Evolutionary conservation across 2,113 vertebrate genomes (phyloP).

Genomic region (Pterocles orientalis): DNA sequence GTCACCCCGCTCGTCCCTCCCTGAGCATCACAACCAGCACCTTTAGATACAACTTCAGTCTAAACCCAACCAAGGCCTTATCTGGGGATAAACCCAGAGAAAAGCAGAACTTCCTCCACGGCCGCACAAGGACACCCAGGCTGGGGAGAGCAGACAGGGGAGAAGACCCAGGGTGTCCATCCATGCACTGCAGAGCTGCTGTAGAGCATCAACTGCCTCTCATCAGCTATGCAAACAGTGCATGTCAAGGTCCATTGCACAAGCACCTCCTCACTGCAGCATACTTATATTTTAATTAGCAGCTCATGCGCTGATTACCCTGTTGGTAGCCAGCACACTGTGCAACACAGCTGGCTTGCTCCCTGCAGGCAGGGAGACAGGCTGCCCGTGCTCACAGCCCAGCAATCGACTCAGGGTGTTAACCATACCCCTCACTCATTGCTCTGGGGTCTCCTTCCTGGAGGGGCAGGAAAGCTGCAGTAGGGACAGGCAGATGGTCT

Average conservation of each 20-base stretch:
- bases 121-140: not conserved
- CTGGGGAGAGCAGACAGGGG: no score
- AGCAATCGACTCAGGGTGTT: not conserved
- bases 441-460: not conserved
- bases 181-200: not conserved
- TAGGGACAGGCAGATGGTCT: not conserved
- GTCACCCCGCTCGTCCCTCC: not conserved
- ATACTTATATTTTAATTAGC: slow-evolving; percentile 27
- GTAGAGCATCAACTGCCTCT: not conserved
- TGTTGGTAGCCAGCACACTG: not conserved
- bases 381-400: fast-evolving
- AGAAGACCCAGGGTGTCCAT: not conserved
- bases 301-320: not conserved
- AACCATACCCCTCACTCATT: fast-evolving
- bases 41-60: not conserved
- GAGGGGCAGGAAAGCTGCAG: not conserved
- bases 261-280: not conserved
- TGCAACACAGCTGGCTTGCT: not conserved
- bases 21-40: not conserved
- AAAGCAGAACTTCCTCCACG: not conserved
- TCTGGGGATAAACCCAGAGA: not conserved
- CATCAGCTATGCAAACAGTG: not conserved
- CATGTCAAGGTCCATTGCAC: not conserved
- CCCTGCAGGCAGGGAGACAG: not conserved
- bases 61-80: not conserved